Percentiles rank a stretch among this genome's conserved stretches.
Evolutionary conservation across 2,113 vertebrate species (phyloP).

Genomic region (Heterotis niloticus): DNA sequence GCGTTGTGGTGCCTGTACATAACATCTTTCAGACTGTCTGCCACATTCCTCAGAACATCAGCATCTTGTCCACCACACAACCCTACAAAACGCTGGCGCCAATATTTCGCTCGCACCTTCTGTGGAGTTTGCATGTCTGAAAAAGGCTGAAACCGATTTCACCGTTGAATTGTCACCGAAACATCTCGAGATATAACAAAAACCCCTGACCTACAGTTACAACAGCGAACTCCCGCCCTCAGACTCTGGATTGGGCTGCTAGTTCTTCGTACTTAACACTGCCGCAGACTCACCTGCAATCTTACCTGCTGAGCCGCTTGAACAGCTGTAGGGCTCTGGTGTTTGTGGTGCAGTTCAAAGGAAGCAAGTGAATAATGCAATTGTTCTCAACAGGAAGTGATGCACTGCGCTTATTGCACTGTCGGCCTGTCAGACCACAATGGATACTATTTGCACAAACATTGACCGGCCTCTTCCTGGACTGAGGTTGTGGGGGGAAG

Average conservation of each 20-base stretch:
- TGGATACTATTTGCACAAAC: not conserved
- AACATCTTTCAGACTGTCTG: too few species aligned
- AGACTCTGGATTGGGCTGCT: not conserved
- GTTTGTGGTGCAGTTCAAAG: not conserved
- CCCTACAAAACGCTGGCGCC: too few species aligned
- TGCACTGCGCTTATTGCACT: not conserved
- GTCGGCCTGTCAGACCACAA: not conserved
- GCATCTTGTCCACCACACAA: too few species aligned
- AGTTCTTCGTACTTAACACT: not conserved
- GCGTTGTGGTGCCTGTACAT: too few species aligned
- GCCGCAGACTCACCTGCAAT: not conserved
- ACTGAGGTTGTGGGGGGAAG: not conserved
- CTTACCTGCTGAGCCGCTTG: not conserved
- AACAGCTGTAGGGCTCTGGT: not conserved
- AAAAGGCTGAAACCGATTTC: too few species aligned
- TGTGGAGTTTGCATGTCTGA: too few species aligned
- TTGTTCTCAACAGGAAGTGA: slow-evolving; percentile 25
- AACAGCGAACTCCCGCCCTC: not conserved
- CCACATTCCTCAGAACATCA: too few species aligned
- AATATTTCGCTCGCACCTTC: too few species aligned
- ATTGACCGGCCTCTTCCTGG: not conserved
- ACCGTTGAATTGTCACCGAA: too few species aligned
- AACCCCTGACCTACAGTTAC: too few species aligned
- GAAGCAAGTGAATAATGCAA: slow-evolving; percentile 10
- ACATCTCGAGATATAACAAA: too few species aligned